Evolutionary conservation across 2,113 vertebrate genomes (phyloP).

Genomic region (Psephotus haematonotus): DNA sequence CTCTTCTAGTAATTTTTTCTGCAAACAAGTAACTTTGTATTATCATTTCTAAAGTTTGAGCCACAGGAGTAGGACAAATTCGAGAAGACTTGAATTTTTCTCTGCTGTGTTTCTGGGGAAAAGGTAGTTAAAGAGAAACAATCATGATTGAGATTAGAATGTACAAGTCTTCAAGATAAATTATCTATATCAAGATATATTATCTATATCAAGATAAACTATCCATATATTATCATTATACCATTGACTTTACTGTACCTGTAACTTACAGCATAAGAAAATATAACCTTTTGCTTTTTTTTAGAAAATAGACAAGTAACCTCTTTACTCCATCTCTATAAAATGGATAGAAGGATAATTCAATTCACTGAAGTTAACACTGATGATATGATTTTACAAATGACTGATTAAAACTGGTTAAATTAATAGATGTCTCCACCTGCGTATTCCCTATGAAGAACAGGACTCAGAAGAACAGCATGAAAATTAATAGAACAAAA

Average conservation of each 20-base stretch:
- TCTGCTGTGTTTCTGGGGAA: not conserved
- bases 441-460: not conserved
- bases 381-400: not conserved
- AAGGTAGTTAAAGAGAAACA: not conserved
- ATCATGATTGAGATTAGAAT: not conserved
- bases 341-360: not conserved
- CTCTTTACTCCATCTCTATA: not conserved
- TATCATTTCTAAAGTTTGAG: not conserved
- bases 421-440: not conserved
- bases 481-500: not conserved
- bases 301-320: not conserved
- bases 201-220: not conserved
- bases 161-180: not conserved
- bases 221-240: not conserved
- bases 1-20: not conserved
- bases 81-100: not conserved
- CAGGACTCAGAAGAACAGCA: not conserved
- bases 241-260: not conserved
- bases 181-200: not conserved
- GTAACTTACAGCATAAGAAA: not conserved
- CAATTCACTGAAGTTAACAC: not conserved
- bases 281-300: not conserved
- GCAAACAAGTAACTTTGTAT: not conserved
- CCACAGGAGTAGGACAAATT: not conserved
- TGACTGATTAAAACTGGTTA: not conserved